Evolutionary conservation across 2,888 invertebrate species (phyloP), one percentile per base, ranked within the genome.

Genomic region (Stomorhina lunata): DNA sequence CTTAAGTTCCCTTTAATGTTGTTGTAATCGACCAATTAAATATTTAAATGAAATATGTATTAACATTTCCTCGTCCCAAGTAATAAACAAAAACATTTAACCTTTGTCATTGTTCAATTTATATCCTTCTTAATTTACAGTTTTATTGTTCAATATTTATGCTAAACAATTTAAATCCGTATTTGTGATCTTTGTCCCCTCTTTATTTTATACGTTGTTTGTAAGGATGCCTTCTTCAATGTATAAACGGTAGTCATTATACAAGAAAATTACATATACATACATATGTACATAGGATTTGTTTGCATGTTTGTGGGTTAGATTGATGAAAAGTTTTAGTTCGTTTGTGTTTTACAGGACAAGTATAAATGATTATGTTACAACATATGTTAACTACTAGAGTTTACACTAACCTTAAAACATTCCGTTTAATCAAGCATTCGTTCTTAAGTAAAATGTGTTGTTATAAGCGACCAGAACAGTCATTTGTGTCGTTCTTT

Each of bases 321-420:
- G 40, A 17, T 45, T 12, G 45, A 27, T 25, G 37, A 27, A 32
- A 25, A 61, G 59, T 37, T 12, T n/a, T 7, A 22, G 37, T 22
- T 34, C 25, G n/a, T 40, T 17, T 68, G 45, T 6, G 22, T n/a
- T 12, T 27, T 27, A 15, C 32, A 50, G 32, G 17, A 29, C 34
- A 27, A 40, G 59, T 50, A 43, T 25, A 37, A 15, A 43, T 45
- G 20, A 66, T 72, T 72, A 66, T 72, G 48, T 61, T 71, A 81
- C 81, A 81, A 81, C 72, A 81, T n/a, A n/a, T 81, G 72, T 77
- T 81, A 81, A 81, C 72, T 66, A 81, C 59, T 53, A 66, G 22
- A 77, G 76, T 77, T 81, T 66, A 66, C 61, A 71, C 43, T 27
- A 63, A 63, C 20, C 73, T 37, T 57, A 63, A 43, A 45, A 71